Evolutionary conservation across 2,888 invertebrate species (phyloP).

Genomic region (Frankliniella intonsa): DNA sequence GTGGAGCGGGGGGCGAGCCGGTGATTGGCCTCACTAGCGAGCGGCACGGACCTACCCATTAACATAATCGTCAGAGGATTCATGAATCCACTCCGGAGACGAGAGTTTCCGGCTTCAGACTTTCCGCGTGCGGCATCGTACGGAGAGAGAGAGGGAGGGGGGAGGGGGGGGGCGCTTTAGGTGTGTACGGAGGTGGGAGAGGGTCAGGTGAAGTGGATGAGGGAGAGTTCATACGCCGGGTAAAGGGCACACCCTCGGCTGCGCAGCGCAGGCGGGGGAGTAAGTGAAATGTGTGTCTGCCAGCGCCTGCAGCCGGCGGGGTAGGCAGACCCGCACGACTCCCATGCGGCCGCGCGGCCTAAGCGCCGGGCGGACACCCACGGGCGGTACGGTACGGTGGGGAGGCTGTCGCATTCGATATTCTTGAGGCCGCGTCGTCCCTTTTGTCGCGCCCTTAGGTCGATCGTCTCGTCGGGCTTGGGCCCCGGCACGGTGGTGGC

Average conservation of each 20-base stretch:
- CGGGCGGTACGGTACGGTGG: neutral
- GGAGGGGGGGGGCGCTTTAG: neutral
- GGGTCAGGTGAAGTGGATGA: neutral
- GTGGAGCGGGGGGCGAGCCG: neutral
- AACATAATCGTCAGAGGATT: conserved; percentile 25
- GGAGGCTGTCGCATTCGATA: neutral
- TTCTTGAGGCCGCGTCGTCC: neutral
- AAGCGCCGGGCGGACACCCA: neutral
- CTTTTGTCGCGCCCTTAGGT: neutral
- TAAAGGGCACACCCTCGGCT: too few species aligned
- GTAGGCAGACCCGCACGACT: neutral
- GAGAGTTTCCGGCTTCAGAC: neutral
- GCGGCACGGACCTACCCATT: conserved; percentile 18
- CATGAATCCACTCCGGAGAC: conserved; percentile 2
- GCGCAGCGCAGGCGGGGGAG: too few species aligned
- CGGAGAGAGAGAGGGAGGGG: neutral
- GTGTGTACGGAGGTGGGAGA: neutral
- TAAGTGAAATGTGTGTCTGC: neutral
- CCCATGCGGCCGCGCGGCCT: neutral
- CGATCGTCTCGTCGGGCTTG: neutral
- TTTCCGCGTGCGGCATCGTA: neutral
- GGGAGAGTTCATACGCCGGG: neutral
- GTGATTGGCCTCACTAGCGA: conserved; percentile 16
- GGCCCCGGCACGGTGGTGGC: neutral
- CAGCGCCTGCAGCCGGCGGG: neutral